phyloP scores from a whole-genome alignment of 2,797 vertebrate genomes.

The Enteromius trimaculatus region DNA sequence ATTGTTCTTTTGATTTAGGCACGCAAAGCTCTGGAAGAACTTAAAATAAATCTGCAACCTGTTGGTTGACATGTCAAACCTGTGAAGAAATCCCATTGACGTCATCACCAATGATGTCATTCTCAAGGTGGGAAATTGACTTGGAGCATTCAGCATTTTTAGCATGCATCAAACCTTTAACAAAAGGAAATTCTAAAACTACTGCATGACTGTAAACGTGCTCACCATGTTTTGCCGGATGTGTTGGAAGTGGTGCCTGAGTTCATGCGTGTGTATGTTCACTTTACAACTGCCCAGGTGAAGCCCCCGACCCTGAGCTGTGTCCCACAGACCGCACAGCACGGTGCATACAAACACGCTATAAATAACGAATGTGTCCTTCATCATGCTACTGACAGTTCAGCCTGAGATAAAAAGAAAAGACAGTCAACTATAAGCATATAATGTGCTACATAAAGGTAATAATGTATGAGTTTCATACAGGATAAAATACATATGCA shows the following conservation, averaged over 20 bases:
- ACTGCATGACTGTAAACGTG: neutral
- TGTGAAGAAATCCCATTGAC: slow-evolving; percentile 26
- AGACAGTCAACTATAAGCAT: neutral
- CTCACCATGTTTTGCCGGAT: slow-evolving; percentile 74
- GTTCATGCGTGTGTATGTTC: slow-evolving; percentile 74
- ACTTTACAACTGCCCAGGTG: slow-evolving; percentile 72
- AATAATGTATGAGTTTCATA: neutral
- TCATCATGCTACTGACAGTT: slow-evolving; percentile 43
- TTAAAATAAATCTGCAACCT: slow-evolving; percentile 9
- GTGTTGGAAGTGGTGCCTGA: slow-evolving; percentile 71
- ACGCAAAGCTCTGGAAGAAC: slow-evolving; percentile 6
- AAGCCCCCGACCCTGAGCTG: slow-evolving; percentile 58
- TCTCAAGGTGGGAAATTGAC: slow-evolving; percentile 9
- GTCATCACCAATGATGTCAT: slow-evolving; percentile 17
- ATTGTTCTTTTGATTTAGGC: slow-evolving; percentile 8
- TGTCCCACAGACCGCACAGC: slow-evolving; percentile 58
- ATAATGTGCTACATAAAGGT: neutral
- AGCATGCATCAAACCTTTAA: neutral
- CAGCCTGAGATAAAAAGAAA: slow-evolving; percentile 22
- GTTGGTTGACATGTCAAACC: slow-evolving; percentile 17
- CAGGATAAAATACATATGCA: neutral
- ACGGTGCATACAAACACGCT: slow-evolving; percentile 12
- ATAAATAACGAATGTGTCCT: neutral
- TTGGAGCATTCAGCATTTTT: neutral
- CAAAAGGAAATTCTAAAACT: neutral